Conservation (phyloP, 2,888 invertebrate genomes). For the Nectonema munidae region DNA sequence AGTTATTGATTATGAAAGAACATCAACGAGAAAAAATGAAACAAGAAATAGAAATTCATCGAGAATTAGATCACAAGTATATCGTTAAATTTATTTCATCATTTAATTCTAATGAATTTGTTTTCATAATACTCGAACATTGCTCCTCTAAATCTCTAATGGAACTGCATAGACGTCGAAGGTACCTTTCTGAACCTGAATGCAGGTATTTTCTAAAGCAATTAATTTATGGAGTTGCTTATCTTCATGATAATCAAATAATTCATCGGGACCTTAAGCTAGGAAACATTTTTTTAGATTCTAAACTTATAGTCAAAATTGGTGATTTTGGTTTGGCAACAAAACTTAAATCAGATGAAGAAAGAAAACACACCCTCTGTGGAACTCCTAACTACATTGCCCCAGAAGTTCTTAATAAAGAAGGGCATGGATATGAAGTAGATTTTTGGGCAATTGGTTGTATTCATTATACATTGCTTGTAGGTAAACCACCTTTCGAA, state of each 20-base stretch:
- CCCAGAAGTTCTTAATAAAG: slow-evolving; percentile 76
- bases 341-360: slow-evolving; percentile 53
- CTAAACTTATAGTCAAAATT: slow-evolving; percentile 62
- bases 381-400: slow-evolving; percentile 99
- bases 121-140: slow-evolving; percentile 73
- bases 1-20: slow-evolving; percentile 54
- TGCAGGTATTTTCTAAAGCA: slow-evolving; percentile 80
- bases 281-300: slow-evolving; percentile 81
- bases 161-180: slow-evolving; percentile 81
- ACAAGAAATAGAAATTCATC: slow-evolving; percentile 68
- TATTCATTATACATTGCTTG: slow-evolving; percentile 50
- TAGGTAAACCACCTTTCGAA: slow-evolving; percentile 92
- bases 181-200: slow-evolving; percentile 80
- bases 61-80: slow-evolving; percentile 48
- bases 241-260: slow-evolving; percentile 57
- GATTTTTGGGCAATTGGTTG: slow-evolving; percentile 79
- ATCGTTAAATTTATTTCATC: slow-evolving; percentile 71
- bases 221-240: slow-evolving; percentile 55
- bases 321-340: slow-evolving; percentile 96
- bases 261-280: slow-evolving; percentile 91
- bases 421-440: slow-evolving; percentile 89
- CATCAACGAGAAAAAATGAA: slow-evolving; percentile 65
- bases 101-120: slow-evolving; percentile 64
- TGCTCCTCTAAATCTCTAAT: slow-evolving; percentile 70
- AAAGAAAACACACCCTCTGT: slow-evolving; percentile 55